Percentiles rank a stretch among this genome's conserved stretches.
Conservation (phyloP, 2,888 invertebrate genomes). For the Ophraella communa region DNA sequence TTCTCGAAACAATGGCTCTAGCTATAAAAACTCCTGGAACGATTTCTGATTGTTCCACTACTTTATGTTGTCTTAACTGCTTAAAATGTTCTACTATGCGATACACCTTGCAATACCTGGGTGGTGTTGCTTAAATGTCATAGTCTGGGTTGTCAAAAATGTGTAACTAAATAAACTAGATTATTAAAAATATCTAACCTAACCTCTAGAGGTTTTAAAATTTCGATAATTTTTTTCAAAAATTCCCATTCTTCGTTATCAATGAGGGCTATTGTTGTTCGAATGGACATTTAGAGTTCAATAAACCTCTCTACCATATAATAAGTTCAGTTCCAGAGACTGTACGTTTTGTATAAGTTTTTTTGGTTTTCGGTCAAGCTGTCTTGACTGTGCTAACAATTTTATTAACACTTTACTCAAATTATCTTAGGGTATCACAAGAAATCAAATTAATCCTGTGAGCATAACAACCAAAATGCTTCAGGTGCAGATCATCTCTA, state of each 20-base stretch:
- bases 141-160: too few species aligned
- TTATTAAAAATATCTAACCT: too few species aligned
- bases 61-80: too few species aligned
- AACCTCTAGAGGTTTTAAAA: constrained; percentile 41
- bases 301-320: constrained; percentile 40
- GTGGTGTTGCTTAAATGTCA: too few species aligned
- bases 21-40: too few species aligned
- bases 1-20: too few species aligned
- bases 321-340: constrained; percentile 20
- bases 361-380: constrained; percentile 13
- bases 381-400: constrained; percentile 48
- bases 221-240: constrained; percentile 28
- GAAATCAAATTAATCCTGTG: constrained; percentile 47
- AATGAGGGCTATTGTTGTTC: constrained; percentile 36
- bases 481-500: constrained; percentile 30
- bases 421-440: constrained; percentile 29
- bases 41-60: too few species aligned
- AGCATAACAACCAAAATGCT: constrained; percentile 44
- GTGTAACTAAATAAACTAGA: too few species aligned
- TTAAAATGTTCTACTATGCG: too few species aligned
- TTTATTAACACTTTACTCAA: constrained; percentile 38
- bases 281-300: constrained; percentile 32
- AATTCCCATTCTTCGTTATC: constrained; percentile 37
- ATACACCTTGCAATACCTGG: too few species aligned
- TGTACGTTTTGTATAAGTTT: constrained; percentile 27